Evolutionary conservation across 2,888 invertebrate species (phyloP), one percentile per base, ranked within the genome.

Genomic region (Torymus texanus): DNA sequence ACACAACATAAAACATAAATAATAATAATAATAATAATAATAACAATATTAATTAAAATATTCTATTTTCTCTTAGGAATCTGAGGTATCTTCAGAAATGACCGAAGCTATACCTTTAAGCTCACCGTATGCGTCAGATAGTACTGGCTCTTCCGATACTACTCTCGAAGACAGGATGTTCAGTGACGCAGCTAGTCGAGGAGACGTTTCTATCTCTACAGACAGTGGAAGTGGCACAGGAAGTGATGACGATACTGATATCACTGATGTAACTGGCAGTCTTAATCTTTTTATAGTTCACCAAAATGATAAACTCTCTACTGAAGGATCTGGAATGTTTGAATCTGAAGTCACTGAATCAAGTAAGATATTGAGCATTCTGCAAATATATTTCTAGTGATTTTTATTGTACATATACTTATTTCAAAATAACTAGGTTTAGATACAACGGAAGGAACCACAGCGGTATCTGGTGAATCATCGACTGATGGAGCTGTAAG

Each of bases 61-160:
- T 73, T 2, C 21, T 65, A 59, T 41, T 53, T 63, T 41, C 18
- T n/a, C 70, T 85, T 89, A 91, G 86, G 90, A 91, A 21, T 88
- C 88, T 50, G 91, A 91, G n/a, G 88, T 88, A 58, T 89, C 90
- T 11, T 86, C 90, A 80, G 90, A 91, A 72, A 81, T 84, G 63
- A 86, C 86, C 11, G 87, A 87, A 70, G 83, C 82, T 2, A 82
- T 84, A 4, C 85, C 88, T 0, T 18, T 86, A 16, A 86, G 84
- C 74, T 86, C 86, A 29, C 84, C 85, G 3, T 75, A 79, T 0
- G 81, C 72, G 8, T 79, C 83, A 1, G 83, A 82, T 10, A 78
- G 67, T 4, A 84, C 84, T 2, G 84, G 56, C 55, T 84, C 65
- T 14, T 83, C 82, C 10, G 83, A 80, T 65, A 84, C 81, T 68